These are phyloP conservation scores for Leuctra nigra DNA, from an alignment of 2,888 invertebrate species.

Conservation along the genomic window DNA sequence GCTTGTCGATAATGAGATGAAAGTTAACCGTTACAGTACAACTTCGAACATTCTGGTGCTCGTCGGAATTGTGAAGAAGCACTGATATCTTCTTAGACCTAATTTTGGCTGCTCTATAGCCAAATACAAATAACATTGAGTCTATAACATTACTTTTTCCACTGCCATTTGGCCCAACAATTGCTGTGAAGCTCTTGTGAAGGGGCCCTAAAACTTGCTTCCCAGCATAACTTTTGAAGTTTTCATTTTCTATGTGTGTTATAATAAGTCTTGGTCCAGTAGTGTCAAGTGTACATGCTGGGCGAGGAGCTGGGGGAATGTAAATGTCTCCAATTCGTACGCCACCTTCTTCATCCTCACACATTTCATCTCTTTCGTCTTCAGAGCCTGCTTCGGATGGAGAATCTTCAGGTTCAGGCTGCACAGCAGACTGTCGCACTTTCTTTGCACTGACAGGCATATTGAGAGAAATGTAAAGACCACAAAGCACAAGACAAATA, in stretches of 20 bases:
- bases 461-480: no score
- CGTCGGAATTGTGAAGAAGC: slow-evolving; percentile 85
- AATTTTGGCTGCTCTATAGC: slow-evolving; percentile 91
- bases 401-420: no score
- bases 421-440: no score
- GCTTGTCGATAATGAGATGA: slow-evolving; percentile 69
- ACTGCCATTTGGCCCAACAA: slow-evolving; percentile 97
- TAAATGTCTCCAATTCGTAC: slow-evolving; percentile 72
- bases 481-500: no score
- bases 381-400: neutral
- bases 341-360: slow-evolving; percentile 59
- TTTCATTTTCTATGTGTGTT: slow-evolving; percentile 79
- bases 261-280: slow-evolving; percentile 85
- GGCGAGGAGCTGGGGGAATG: slow-evolving; percentile 57
- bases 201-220: slow-evolving; percentile 83
- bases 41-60: slow-evolving; percentile 61
- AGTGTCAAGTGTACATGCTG: slow-evolving; percentile 61
- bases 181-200: slow-evolving; percentile 94
- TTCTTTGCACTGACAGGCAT: no score
- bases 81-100: slow-evolving; percentile 92
- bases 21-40: slow-evolving; percentile 91
- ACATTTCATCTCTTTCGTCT: neutral
- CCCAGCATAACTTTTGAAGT: slow-evolving; percentile 96
- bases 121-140: slow-evolving; percentile 98
- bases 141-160: slow-evolving; percentile 99